Conservation (phyloP, 2,113 vertebrate genomes). For the Oxyura jamaicensis region DNA sequence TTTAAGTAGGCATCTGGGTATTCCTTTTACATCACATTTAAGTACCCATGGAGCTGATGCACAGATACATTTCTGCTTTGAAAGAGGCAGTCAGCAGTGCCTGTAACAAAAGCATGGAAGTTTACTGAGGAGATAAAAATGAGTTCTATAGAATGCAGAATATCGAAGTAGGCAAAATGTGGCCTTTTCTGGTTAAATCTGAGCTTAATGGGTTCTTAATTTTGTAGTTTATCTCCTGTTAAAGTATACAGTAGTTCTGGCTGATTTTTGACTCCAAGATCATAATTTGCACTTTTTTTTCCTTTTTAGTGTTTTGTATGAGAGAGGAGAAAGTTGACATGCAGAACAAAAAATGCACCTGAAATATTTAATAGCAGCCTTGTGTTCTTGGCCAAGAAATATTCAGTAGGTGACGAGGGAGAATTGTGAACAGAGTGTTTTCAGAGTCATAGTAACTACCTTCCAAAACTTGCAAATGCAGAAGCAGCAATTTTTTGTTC, state of each 20-base stretch:
- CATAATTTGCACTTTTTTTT: neutral
- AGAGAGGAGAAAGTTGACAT: neutral
- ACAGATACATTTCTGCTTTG: slow-evolving; percentile 24
- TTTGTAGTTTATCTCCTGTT: neutral
- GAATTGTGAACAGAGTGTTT: neutral
- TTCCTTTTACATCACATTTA: slow-evolving; percentile 19
- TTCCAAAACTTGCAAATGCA: neutral
- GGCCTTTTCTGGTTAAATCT: neutral
- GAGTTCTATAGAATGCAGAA: neutral
- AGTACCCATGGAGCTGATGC: neutral
- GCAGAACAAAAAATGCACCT: neutral
- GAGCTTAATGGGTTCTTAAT: neutral
- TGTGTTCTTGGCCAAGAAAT: neutral
- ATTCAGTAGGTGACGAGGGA: neutral
- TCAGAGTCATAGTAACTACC: neutral
- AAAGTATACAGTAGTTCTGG: neutral
- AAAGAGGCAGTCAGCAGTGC: slow-evolving; percentile 17
- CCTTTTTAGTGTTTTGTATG: neutral
- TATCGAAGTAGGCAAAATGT: neutral
- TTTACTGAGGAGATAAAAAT: slow-evolving; percentile 55
- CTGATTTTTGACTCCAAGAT: neutral
- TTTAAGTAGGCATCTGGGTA: neutral
- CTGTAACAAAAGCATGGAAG: neutral
- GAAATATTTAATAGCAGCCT: neutral
- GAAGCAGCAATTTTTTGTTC: neutral